These are phyloP conservation scores for Enteromius fasciolatus DNA, from an alignment of 2,797 vertebrate genomes.

Conservation along the genomic window DNA sequence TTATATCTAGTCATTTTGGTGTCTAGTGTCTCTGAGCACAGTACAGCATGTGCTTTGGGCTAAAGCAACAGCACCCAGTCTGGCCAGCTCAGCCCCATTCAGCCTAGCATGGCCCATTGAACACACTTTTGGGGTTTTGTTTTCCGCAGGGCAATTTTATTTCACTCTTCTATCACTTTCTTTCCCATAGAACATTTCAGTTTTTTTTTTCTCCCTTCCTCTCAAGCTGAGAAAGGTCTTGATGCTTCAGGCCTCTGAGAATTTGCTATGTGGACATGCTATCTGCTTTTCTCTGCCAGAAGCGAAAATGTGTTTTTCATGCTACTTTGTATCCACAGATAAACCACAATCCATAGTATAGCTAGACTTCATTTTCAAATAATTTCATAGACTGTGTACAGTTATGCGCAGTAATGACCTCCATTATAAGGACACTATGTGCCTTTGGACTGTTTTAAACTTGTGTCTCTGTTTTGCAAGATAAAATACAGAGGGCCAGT, in stretches of 20 bases:
- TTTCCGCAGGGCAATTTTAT: constrained; percentile 35
- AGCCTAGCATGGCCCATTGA: constrained; percentile 40
- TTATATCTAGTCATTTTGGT: constrained; percentile 38
- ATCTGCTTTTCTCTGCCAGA: constrained; percentile 43
- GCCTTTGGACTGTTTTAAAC: not conserved
- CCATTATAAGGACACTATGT: constrained; percentile 9
- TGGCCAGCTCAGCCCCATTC: not conserved
- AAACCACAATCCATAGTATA: constrained; percentile 34
- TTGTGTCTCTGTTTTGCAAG: not conserved
- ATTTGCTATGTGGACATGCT: constrained; percentile 44
- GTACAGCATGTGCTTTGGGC: constrained; percentile 29
- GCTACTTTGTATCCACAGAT: constrained; percentile 35
- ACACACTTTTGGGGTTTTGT: constrained; percentile 43
- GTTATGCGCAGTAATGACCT: constrained; percentile 18
- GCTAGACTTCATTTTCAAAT: constrained; percentile 31
- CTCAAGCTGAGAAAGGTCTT: constrained; percentile 36
- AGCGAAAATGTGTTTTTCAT: constrained; percentile 42
- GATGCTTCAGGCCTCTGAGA: constrained; percentile 34
- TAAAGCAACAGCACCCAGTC: constrained; percentile 22
- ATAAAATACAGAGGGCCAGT: not conserved
- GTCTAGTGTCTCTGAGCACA: constrained; percentile 23
- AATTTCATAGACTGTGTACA: constrained; percentile 14
- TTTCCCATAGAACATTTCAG: constrained; percentile 54
- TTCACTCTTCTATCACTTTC: constrained; percentile 27
- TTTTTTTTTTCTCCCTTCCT: constrained; percentile 49